phyloP scores from a whole-genome alignment of 2,797 vertebrate species.

The Peromyscus attwateri region DNA sequence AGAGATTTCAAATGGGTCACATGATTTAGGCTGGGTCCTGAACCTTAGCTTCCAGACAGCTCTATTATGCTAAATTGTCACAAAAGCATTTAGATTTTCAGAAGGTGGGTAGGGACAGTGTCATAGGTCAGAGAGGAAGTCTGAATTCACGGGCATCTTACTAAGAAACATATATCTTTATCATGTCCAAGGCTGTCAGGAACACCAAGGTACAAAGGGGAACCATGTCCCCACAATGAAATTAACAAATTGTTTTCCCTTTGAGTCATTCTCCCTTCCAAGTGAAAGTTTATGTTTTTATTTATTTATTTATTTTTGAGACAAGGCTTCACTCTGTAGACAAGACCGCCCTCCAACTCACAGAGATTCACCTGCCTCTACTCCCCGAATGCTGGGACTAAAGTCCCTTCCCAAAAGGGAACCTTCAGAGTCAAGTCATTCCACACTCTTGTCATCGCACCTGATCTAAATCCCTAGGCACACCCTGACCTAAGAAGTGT shows the following conservation, averaged over 20 bases:
- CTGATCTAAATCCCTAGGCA: background rate
- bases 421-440: background rate
- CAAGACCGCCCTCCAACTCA: background rate
- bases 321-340: background rate
- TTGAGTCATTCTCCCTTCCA: background rate
- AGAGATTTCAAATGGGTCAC: background rate
- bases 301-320: background rate
- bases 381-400: background rate
- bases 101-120: background rate
- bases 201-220: background rate
- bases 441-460: background rate
- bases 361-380: background rate
- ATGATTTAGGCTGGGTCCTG: slow-evolving; percentile 1
- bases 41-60: slow-evolving; percentile 40
- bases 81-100: background rate
- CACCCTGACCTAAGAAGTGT: background rate
- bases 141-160: background rate
- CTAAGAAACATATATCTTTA: background rate
- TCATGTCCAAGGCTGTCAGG: background rate
- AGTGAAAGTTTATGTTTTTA: background rate
- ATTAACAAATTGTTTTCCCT: background rate
- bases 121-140: background rate
- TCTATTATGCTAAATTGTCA: slow-evolving; percentile 1
- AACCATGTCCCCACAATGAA: background rate
- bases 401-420: background rate